phyloP scores from a whole-genome alignment of 2,888 invertebrate genomes.

The Ellobium chinense region DNA sequence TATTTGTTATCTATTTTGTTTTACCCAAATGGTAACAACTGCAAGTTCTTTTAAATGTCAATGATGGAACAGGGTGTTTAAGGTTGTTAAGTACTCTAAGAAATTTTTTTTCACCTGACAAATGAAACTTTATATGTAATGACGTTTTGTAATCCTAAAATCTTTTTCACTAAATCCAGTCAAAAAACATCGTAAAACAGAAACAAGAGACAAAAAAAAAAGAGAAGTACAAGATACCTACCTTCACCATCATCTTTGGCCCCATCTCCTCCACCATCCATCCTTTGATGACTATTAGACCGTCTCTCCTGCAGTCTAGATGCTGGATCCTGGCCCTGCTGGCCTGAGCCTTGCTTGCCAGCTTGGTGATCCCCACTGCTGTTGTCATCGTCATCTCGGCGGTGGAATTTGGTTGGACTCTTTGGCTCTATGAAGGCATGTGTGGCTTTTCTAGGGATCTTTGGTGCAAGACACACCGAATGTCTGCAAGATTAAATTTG shows the following conservation, averaged over 20 bases:
- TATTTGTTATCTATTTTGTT: too few species aligned
- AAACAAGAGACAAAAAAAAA: background rate
- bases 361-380: slow-evolving; percentile 31
- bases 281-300: slow-evolving; percentile 41
- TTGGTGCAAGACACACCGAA: slow-evolving; percentile 64
- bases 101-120: too few species aligned
- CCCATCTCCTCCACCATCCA: slow-evolving; percentile 36
- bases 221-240: background rate
- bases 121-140: too few species aligned
- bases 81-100: too few species aligned
- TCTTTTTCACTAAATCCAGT: background rate
- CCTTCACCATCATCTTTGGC: slow-evolving; percentile 28
- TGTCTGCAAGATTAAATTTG: too few species aligned
- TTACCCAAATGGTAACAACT: too few species aligned
- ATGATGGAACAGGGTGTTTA: too few species aligned
- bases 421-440: slow-evolving; percentile 62
- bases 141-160: background rate
- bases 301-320: slow-evolving; percentile 48
- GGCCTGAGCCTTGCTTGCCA: background rate
- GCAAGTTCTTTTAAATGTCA: too few species aligned
- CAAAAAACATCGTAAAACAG: background rate
- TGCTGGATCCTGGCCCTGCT: slow-evolving; percentile 45
- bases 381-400: slow-evolving; percentile 40
- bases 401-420: slow-evolving; percentile 30
- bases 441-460: slow-evolving; percentile 57